Conservation (phyloP, 2,797 vertebrate species). For the Manis pentadactyla region DNA sequence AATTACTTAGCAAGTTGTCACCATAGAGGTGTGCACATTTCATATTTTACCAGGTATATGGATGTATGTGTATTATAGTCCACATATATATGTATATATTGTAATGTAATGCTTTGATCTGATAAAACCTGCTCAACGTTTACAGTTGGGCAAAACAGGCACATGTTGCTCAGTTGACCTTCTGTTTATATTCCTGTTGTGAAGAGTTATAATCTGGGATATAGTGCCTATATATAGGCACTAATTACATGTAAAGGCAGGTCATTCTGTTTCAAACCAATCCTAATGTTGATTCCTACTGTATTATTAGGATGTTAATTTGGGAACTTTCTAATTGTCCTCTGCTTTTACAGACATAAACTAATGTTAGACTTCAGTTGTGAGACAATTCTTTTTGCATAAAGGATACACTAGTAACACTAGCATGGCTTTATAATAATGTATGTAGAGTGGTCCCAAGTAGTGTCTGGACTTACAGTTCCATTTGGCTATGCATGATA, state of each 20-base stretch:
- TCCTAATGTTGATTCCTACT: not conserved
- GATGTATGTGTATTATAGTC: not conserved
- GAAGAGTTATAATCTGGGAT: not conserved
- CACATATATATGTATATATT: not conserved
- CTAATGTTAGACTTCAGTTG: constrained; percentile 41
- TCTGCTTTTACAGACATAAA: constrained; percentile 55
- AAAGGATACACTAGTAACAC: not conserved
- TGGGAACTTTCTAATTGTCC: constrained; percentile 29
- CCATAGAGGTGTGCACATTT: not conserved
- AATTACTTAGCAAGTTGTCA: not conserved
- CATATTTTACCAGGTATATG: not conserved
- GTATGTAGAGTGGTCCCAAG: not conserved
- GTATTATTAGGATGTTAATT: constrained; percentile 57
- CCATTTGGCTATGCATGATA: not conserved
- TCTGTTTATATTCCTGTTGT: not conserved
- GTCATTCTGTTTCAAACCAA: constrained; percentile 44
- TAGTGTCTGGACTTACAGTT: not conserved
- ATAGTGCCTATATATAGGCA: too few species aligned
- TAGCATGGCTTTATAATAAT: not conserved
- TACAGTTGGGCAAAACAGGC: not conserved
- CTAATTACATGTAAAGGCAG: constrained; percentile 19
- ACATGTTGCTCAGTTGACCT: not conserved
- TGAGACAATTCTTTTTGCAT: constrained; percentile 28
- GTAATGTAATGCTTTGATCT: not conserved
- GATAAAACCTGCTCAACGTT: not conserved